phyloP scores from a whole-genome alignment of 2,888 invertebrate genomes.

The Pimpla rufipes region DNA sequence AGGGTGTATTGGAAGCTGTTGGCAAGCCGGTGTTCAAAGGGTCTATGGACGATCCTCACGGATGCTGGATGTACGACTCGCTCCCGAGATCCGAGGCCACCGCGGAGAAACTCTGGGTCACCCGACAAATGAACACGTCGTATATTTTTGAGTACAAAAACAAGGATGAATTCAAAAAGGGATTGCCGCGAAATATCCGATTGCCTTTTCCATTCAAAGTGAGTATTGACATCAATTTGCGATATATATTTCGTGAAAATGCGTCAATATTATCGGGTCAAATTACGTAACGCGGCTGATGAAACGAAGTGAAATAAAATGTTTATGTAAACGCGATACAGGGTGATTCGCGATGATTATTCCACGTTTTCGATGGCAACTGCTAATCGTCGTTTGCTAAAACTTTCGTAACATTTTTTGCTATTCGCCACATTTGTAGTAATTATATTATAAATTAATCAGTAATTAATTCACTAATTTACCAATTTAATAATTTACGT shows the following conservation, averaged over 20 bases:
- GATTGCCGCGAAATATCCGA: conserved; percentile 83
- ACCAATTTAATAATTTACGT: too few species aligned
- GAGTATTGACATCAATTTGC: conserved; percentile 17
- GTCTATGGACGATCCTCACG: conserved; percentile 91
- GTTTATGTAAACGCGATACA: too few species aligned
- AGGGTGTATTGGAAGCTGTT: conserved; percentile 95
- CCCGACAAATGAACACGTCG: conserved; percentile 91
- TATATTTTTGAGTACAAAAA: conserved; percentile 92
- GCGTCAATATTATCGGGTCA: too few species aligned
- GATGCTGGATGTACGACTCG: conserved; percentile 95
- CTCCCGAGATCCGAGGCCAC: conserved; percentile 85
- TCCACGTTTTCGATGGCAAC: too few species aligned
- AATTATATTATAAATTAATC: too few species aligned
- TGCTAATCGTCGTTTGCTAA: too few species aligned
- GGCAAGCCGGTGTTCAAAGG: conserved; percentile 97
- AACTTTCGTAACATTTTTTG: too few species aligned
- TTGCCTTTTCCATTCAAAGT: conserved; percentile 86
- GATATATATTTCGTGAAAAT: background rate
- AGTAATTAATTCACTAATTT: too few species aligned
- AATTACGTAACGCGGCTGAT: too few species aligned
- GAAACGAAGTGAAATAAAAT: too few species aligned
- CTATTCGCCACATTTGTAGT: too few species aligned
- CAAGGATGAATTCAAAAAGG: conserved; percentile 88
- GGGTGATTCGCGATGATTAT: too few species aligned
- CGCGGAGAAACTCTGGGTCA: conserved; percentile 93